Conservation (phyloP, 2,888 invertebrate species). For the Sphaerophoria taeniata region DNA sequence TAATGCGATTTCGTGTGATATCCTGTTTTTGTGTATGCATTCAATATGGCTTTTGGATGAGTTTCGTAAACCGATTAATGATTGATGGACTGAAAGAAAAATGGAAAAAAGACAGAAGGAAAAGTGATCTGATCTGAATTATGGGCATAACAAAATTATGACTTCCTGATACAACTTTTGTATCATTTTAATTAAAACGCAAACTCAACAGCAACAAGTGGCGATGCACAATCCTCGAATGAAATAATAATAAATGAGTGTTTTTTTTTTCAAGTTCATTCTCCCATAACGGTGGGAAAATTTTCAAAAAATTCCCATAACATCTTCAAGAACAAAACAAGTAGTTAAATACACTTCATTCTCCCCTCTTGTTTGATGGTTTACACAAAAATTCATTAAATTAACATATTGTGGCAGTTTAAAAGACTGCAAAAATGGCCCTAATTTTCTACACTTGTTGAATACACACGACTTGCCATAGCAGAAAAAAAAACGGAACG, state of each 20-base stretch:
- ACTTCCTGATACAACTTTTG: constrained; percentile 33
- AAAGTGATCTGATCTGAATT: constrained; percentile 4
- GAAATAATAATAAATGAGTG: background rate
- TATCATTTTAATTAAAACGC: background rate
- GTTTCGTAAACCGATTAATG: constrained; percentile 51
- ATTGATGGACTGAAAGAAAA: background rate
- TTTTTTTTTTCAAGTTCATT: constrained; percentile 76
- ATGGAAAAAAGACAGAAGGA: background rate
- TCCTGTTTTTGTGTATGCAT: constrained; percentile 53
- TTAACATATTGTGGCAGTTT: constrained; percentile 54
- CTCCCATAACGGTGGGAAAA: constrained; percentile 82
- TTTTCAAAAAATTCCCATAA: constrained; percentile 78
- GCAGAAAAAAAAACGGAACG: background rate
- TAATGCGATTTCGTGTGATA: constrained; percentile 26
- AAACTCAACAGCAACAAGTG: constrained; percentile 31
- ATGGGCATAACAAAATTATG: background rate
- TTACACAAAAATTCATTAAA: constrained; percentile 56
- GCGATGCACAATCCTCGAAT: background rate
- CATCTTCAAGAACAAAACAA: constrained; percentile 67
- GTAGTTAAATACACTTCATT: background rate
- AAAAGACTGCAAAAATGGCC: constrained; percentile 46
- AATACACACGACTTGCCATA: constrained; percentile 14
- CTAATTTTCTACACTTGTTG: constrained; percentile 58
- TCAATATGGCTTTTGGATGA: constrained; percentile 18
- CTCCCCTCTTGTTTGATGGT: constrained; percentile 23